These are phyloP conservation scores for Dendroctonus ponderosae DNA, from an alignment of 1,140 invertebrate species.

Conservation along the genomic window DNA sequence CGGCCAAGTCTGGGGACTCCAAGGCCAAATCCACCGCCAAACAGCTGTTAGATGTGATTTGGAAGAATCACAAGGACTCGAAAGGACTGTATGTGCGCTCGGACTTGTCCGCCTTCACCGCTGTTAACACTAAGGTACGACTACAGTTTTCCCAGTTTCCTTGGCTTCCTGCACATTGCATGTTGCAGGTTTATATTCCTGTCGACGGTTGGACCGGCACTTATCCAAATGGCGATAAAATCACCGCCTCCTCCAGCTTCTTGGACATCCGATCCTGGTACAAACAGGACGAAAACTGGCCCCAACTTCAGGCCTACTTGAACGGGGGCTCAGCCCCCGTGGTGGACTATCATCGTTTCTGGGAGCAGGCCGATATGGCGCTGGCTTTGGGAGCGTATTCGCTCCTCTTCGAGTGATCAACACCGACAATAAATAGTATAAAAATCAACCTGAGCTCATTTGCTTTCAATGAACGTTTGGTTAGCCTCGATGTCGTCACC, in stretches of 20 bases:
- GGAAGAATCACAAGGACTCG: slow-evolving; percentile 12
- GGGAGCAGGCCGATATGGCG: slow-evolving; percentile 30
- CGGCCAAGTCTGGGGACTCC: slow-evolving; percentile 28
- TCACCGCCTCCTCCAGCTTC: slow-evolving; percentile 14
- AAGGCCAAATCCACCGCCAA: slow-evolving; percentile 24
- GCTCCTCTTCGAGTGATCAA: slow-evolving; percentile 30
- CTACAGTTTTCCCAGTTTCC: too few relatives aligned
- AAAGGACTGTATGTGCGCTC: slow-evolving; percentile 27
- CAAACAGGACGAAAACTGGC: slow-evolving; percentile 31
- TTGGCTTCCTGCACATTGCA: too few relatives aligned
- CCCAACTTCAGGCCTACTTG: slow-evolving; percentile 22
- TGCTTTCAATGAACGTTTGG: not conserved
- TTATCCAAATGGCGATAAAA: slow-evolving; percentile 32
- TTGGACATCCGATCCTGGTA: slow-evolving; percentile 31
- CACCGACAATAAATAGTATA: not conserved
- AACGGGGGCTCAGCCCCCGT: slow-evolving; percentile 26
- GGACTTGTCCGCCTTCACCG: slow-evolving; percentile 5
- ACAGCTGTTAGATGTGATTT: slow-evolving; percentile 25
- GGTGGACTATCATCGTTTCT: slow-evolving; percentile 32
- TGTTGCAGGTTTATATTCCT: slow-evolving; percentile 31
- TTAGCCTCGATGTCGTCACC: not conserved
- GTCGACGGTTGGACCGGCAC: slow-evolving; percentile 25
- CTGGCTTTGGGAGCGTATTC: slow-evolving; percentile 29
- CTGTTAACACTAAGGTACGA: slow-evolving; percentile 10
- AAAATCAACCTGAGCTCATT: too few relatives aligned